These are phyloP conservation scores for Ceryle rudis DNA, from an alignment of 2,797 vertebrate species.

Conservation along the genomic window DNA sequence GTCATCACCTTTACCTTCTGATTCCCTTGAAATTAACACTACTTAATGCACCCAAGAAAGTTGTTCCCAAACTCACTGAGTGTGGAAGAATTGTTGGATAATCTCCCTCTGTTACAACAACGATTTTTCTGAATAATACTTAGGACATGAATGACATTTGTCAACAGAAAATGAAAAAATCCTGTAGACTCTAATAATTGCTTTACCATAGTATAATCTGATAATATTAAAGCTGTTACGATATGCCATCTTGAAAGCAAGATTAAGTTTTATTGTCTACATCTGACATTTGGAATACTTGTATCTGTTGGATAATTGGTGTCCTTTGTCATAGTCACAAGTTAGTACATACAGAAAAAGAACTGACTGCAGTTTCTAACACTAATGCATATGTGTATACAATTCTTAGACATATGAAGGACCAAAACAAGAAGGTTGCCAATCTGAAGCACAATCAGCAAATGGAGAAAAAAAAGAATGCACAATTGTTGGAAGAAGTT, in stretches of 20 bases:
- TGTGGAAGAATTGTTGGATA: background rate
- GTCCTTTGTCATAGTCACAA: background rate
- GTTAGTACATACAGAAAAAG: background rate
- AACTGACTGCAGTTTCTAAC: background rate
- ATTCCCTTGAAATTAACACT: background rate
- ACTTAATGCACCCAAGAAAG: background rate
- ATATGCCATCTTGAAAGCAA: background rate
- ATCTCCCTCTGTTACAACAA: background rate
- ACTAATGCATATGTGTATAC: constrained; percentile 31
- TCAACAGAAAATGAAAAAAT: background rate
- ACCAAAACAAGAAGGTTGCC: constrained; percentile 92
- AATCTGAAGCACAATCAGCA: constrained; percentile 95
- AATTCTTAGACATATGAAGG: constrained; percentile 93
- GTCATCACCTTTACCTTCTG: background rate
- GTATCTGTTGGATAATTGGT: background rate
- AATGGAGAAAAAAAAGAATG: constrained; percentile 93
- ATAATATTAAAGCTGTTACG: background rate
- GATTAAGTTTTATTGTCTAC: background rate
- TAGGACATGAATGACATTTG: background rate
- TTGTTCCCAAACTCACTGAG: background rate
- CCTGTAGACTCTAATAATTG: background rate
- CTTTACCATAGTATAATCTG: background rate
- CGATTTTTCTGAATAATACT: background rate
- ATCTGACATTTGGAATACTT: background rate
- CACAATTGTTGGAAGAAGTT: constrained; percentile 87